A percentile compares a stretch with the other conserved stretches of the same genome.
Conservation (phyloP, 2,113 vertebrate genomes). For the Gopherus flavomarginatus region DNA sequence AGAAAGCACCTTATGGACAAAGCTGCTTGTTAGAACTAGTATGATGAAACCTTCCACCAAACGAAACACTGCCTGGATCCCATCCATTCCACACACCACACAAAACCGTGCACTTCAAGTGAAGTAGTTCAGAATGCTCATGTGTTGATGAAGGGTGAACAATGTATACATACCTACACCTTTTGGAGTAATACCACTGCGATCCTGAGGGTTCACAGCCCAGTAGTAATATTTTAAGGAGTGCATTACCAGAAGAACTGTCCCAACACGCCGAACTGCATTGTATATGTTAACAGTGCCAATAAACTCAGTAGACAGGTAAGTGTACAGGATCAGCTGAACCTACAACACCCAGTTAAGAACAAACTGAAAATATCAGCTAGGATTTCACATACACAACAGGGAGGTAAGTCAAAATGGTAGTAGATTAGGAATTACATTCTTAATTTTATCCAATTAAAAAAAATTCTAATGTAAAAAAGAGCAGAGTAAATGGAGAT, state of each 20-base stretch:
- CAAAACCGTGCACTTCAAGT: background rate
- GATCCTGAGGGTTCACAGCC: slow-evolving; percentile 94
- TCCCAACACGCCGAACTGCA: slow-evolving; percentile 92
- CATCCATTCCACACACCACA: background rate
- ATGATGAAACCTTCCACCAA: background rate
- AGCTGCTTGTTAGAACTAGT: rapidly evolving
- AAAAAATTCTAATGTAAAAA: background rate
- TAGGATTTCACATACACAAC: background rate
- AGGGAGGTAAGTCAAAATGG: background rate
- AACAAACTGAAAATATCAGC: background rate
- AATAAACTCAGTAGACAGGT: slow-evolving; percentile 95
- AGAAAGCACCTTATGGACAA: background rate
- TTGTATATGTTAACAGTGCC: slow-evolving; percentile 97
- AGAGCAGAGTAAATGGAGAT: background rate
- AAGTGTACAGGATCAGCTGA: slow-evolving; percentile 93
- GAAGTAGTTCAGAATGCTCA: background rate
- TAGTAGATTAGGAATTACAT: background rate
- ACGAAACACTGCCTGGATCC: background rate
- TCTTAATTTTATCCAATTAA: background rate
- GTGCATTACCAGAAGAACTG: slow-evolving; percentile 95
- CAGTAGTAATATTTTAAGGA: slow-evolving; percentile 98
- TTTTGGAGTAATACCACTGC: slow-evolving; percentile 94
- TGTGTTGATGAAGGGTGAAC: background rate
- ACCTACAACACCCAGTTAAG: slow-evolving; percentile 79
- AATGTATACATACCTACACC: slow-evolving; percentile 84